Percentiles rank a stretch among this genome's conserved stretches.
phyloP scores from a whole-genome alignment of 2,797 vertebrate genomes.

The Todus mexicanus region DNA sequence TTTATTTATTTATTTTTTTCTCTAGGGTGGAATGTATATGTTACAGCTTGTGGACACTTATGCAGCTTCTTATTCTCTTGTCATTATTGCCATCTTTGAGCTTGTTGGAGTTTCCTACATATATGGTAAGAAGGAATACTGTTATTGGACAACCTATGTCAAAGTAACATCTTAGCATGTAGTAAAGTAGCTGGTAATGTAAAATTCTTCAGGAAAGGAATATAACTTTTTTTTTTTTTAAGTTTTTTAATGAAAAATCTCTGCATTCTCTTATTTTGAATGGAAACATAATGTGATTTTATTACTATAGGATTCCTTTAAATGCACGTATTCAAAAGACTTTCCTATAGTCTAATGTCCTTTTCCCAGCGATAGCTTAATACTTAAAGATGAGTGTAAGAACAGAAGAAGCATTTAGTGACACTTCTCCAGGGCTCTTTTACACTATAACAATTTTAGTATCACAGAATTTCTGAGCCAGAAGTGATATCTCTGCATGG shows the following conservation, averaged over 20 bases:
- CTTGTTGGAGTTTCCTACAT: slow-evolving; percentile 93
- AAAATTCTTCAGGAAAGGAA: not conserved
- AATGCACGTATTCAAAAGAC: not conserved
- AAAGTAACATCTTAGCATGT: not conserved
- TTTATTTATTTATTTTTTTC: too few species aligned
- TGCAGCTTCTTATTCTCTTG: slow-evolving; percentile 94
- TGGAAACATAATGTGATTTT: not conserved
- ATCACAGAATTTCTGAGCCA: not conserved
- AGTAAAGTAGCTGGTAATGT: not conserved
- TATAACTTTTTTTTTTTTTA: not conserved
- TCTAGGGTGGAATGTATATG: slow-evolving; percentile 95
- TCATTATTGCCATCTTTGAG: slow-evolving; percentile 98
- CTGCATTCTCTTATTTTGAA: not conserved
- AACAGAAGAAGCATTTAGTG: not conserved
- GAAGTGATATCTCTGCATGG: not conserved
- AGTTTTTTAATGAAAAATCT: not conserved
- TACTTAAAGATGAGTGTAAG: not conserved
- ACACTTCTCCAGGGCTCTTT: not conserved
- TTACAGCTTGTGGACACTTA: slow-evolving; percentile 95
- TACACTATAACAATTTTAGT: not conserved
- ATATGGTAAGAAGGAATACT: slow-evolving; percentile 84
- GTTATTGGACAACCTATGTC: not conserved
- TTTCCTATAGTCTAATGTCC: not conserved
- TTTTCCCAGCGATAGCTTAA: not conserved
- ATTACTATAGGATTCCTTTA: not conserved